Evolutionary conservation across 1,140 invertebrate species (phyloP), one percentile per base, ranked within the genome.

Genomic region (Calephelis virginiensis): DNA sequence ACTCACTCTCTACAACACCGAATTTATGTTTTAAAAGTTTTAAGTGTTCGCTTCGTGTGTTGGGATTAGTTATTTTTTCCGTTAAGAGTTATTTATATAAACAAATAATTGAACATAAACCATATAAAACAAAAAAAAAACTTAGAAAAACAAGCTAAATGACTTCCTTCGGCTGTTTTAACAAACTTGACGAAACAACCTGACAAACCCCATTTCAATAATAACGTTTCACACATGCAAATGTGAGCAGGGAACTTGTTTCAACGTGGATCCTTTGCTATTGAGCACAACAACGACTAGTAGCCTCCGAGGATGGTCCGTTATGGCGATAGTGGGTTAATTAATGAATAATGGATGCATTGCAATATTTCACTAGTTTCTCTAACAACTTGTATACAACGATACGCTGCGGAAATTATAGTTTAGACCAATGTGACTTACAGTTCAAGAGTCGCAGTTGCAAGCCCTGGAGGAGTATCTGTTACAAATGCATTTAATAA

Each of bases 281-380:
- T 74, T 73, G 69, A 73, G 67, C 70, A 61, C 12, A 50, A 61
- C 64, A 64, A 50, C 17, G 56, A n/a, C 63, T 69, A 14, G 61
- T 69, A 70, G 77, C 82, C 81, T 78, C 77, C 75, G 76, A 78
- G 72, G 75, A 82, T 69, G 78, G 69, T 70, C 78, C 75, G 79
- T 83, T 85, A 85, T 85, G 74, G 80, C 78, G 77, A 79, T 83
- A 81, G 77, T 84, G 69, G 80, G 79, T 84, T 83, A 85, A 85
- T 85, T 81, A 83, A 83, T 85, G 78, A 85, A 85, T 85, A 86
- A 85, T 83, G 76, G 78, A 87, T 85, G 71, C 74, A 77, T 50
- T 74, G 81, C 76, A 81, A 82, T 87, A 87, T 81, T 83, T 85
- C 80, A 83, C 70, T 77, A 69, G 74, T 85, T 83, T 87, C 80